Conservation (phyloP, 2,888 invertebrate genomes). For the Heliothis peltigera region DNA sequence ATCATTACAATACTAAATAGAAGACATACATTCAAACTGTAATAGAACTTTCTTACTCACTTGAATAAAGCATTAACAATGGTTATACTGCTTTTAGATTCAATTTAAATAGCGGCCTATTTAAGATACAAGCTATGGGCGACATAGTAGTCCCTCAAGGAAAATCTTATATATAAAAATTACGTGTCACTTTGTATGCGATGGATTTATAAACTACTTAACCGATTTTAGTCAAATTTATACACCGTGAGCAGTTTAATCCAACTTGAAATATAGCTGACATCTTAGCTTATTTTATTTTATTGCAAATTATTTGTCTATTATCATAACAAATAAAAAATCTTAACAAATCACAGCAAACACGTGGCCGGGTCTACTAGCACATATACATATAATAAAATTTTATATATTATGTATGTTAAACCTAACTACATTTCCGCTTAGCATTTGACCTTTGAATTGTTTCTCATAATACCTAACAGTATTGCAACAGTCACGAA, state of each 20-base stretch:
- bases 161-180: not conserved
- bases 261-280: too few species aligned
- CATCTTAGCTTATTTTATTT: too few species aligned
- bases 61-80: constrained; percentile 57
- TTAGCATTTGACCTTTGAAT: constrained; percentile 33
- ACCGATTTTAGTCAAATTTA: too few species aligned
- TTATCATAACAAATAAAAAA: too few species aligned
- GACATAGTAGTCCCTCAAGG: constrained; percentile 1
- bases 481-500: constrained; percentile 47
- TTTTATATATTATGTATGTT: too few species aligned
- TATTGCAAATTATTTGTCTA: too few species aligned
- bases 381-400: too few species aligned
- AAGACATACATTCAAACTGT: constrained; percentile 26
- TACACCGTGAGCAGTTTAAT: too few species aligned
- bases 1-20: constrained; percentile 5
- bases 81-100: constrained; percentile 31
- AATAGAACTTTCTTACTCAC: constrained; percentile 52
- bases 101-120: not conserved
- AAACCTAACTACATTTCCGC: constrained; percentile 14
- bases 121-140: constrained; percentile 21
- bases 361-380: too few species aligned
- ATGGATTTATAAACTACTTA: too few species aligned
- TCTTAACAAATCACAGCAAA: too few species aligned
- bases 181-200: too few species aligned
- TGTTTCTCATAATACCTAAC: constrained; percentile 14